Evolutionary conservation across 2,113 vertebrate genomes (phyloP).

Genomic region (Paraplagusia blochii): DNA sequence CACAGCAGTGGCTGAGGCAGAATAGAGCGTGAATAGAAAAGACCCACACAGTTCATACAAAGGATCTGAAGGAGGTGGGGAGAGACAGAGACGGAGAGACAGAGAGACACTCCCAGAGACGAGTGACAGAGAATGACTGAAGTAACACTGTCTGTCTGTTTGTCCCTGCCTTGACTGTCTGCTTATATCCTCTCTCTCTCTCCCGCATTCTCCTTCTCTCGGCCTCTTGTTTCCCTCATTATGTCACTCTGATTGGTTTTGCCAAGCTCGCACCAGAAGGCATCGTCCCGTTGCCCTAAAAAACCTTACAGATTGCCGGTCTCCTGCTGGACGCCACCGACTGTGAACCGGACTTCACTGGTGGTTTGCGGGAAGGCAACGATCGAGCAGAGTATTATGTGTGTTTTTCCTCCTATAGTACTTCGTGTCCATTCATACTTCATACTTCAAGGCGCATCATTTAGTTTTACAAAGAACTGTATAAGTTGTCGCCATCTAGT

Average conservation of each 20-base stretch:
- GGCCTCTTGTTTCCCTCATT: constrained; percentile 51
- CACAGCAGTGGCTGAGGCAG: constrained; percentile 38
- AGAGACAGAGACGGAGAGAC: constrained; percentile 18
- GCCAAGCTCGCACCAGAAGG: constrained; percentile 26
- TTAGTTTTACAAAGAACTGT: too few species aligned
- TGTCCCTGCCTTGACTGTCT: constrained; percentile 57
- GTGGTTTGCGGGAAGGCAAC: constrained; percentile 15
- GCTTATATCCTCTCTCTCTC: constrained; percentile 22
- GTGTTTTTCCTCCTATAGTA: not conserved
- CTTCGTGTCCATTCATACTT: too few species aligned
- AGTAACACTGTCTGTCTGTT: constrained; percentile 51
- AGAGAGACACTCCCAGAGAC: constrained; percentile 13
- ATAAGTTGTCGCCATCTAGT: too few species aligned
- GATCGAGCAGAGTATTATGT: constrained; percentile 6
- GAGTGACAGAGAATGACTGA: constrained; percentile 47
- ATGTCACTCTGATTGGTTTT: constrained; percentile 51
- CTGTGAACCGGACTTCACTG: constrained; percentile 25
- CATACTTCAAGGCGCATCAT: too few species aligned
- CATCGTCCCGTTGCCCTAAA: constrained; percentile 14
- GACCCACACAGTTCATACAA: not conserved
- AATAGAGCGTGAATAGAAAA: constrained; percentile 20
- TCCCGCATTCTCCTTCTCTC: constrained; percentile 3
- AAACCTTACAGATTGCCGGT: constrained; percentile 33
- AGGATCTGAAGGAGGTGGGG: constrained; percentile 38
- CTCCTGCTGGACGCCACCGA: constrained; percentile 21